Conservation (phyloP, 1,140 invertebrate species). For the Epicauta chinensis region DNA sequence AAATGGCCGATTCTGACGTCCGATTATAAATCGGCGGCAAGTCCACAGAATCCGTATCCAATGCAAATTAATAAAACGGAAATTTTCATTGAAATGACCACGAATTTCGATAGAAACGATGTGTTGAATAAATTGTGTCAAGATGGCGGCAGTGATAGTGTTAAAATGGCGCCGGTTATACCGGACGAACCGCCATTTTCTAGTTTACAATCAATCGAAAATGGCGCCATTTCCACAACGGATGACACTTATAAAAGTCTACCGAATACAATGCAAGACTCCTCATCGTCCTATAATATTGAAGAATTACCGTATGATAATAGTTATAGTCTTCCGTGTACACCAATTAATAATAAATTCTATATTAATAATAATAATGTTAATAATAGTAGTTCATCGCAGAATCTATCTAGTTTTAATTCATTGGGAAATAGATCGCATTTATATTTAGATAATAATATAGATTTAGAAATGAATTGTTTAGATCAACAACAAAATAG, state of each 20-base stretch:
- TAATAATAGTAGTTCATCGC: background rate
- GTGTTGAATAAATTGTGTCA: conserved; percentile 40
- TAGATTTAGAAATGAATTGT: conserved; percentile 28
- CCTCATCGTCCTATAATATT: conserved; percentile 30
- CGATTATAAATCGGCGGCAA: conserved; percentile 37
- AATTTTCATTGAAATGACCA: conserved; percentile 39
- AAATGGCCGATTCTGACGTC: conserved; percentile 55
- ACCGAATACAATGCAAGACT: conserved; percentile 17
- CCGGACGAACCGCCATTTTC: conserved; percentile 26
- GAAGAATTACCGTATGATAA: conserved; percentile 31
- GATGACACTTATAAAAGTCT: conserved; percentile 28
- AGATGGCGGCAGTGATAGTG: too few species aligned
- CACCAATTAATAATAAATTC: too few species aligned
- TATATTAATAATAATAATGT: too few species aligned
- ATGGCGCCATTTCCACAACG: conserved; percentile 17
- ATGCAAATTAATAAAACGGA: conserved; percentile 37
- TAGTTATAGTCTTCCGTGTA: conserved; percentile 1
- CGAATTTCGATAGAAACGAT: conserved; percentile 36
- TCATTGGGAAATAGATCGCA: conserved; percentile 27
- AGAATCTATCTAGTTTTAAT: conserved; percentile 21
- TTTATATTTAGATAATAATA: conserved; percentile 12
- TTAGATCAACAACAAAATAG: conserved; percentile 17
- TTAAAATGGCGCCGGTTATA: background rate
- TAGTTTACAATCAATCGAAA: conserved; percentile 20
- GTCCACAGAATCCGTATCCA: conserved; percentile 33